phyloP scores from a whole-genome alignment of 2,797 vertebrate species.

The Acanthiza pusilla region DNA sequence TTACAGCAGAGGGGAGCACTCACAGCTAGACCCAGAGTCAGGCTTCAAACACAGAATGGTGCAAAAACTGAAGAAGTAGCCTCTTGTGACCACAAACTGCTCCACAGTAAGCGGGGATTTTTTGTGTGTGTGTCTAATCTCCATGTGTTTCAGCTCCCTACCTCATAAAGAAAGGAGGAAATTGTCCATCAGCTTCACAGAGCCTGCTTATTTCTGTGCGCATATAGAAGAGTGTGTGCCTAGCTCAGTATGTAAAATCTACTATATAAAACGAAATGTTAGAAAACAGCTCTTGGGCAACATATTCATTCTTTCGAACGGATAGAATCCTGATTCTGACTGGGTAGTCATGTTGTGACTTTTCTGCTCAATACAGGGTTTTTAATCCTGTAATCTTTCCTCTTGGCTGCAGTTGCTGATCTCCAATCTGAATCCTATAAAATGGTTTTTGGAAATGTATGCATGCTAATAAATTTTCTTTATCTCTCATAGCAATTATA shows the following conservation, averaged over 20 bases:
- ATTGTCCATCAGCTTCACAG: not conserved
- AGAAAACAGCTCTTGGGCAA: not conserved
- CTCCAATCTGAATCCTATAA: not conserved
- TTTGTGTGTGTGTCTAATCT: not conserved
- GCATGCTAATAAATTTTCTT: not conserved
- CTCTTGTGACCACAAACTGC: not conserved
- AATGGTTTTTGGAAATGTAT: constrained; percentile 3
- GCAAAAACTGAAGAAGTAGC: not conserved
- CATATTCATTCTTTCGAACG: not conserved
- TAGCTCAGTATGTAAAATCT: not conserved
- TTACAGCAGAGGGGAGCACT: not conserved
- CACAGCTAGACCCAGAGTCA: not conserved
- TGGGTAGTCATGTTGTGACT: not conserved
- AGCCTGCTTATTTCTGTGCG: not conserved
- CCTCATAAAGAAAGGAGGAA: not conserved
- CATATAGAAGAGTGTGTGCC: not conserved
- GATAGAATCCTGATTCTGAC: not conserved
- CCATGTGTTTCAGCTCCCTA: not conserved
- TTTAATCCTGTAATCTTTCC: constrained; percentile 21
- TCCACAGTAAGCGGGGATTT: not conserved
- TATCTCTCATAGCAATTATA: constrained; percentile 1
- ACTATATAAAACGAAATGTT: not conserved
- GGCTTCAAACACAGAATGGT: not conserved
- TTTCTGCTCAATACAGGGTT: not conserved
- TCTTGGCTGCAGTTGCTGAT: constrained; percentile 6